Evolutionary conservation across 1,140 invertebrate genomes (phyloP), one percentile per base, ranked within the genome.

Genomic region (Phymastichus coffea): DNA sequence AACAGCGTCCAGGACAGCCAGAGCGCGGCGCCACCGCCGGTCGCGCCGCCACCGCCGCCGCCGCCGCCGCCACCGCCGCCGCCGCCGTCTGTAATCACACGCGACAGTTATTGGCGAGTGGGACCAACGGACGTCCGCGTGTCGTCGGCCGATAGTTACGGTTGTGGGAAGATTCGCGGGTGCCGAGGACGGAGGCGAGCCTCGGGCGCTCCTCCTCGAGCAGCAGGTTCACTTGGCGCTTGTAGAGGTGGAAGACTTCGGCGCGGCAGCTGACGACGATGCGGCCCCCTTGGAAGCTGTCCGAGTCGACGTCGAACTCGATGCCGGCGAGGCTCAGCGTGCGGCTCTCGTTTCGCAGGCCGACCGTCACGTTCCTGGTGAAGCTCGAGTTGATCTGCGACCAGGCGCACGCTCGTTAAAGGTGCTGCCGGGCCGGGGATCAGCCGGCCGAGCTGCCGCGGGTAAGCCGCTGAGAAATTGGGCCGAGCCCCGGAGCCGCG

Each of bases 131-230:
- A n/a, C n/a, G n/a, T n/a, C n/a, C n/a, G n/a, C n/a, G n/a, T n/a
- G n/a, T n/a, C n/a, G n/a, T n/a, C n/a, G n/a, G n/a, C n/a, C 2
- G 3, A 37, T 47, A 23, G 49, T 62, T 72, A 78, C 76, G 70
- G 33, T 64, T 70, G 23, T 72, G 74, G 54, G 79, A 77, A 20
- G 82, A 82, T 73, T 87, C 85, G 35, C 84, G 82, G 33, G 85
- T 87, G 55, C 85, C 85, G 71, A 87, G 78, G 26, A 87, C 85
- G 3, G 85, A 85, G 25, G 85, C 86, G 28, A 87, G 80, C 68
- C 85, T 80, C 23, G 86, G 86, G 64, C 82, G 79, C 73, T 87
- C 85, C 70, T 87, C 86, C 60, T 84, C 84, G 37, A 87, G 68
- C n/a, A 82, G 65, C 4, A 84, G 67, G 19, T 80, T 81, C 12